Conservation (phyloP, 2,797 vertebrate genomes). For the Muscicapa striata region DNA sequence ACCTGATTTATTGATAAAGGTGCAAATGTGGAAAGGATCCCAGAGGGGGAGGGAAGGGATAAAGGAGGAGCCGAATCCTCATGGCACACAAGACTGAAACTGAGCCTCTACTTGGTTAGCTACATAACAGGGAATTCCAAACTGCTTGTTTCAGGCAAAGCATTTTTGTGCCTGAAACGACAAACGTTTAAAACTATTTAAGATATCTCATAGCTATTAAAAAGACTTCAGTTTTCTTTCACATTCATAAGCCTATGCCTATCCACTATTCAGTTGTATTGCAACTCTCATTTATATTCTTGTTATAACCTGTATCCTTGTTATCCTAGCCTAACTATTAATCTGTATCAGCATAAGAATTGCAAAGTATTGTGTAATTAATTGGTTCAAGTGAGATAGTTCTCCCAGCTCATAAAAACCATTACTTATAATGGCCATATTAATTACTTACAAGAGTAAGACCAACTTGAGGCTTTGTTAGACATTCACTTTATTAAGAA, state of each 20-base stretch:
- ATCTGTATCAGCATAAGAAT: neutral
- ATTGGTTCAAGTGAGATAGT: neutral
- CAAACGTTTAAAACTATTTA: neutral
- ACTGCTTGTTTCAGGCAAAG: neutral
- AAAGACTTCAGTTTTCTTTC: neutral
- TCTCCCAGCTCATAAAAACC: neutral
- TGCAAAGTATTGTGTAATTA: neutral
- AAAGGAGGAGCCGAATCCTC: neutral
- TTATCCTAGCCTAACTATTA: neutral
- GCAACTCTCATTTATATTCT: neutral
- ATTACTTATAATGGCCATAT: neutral
- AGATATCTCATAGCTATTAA: neutral
- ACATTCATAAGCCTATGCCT: neutral
- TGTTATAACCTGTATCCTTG: neutral
- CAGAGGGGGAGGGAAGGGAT: rapidly evolving
- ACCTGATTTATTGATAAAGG: neutral
- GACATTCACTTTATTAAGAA: neutral
- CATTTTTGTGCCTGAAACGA: neutral
- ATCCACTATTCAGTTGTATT: neutral
- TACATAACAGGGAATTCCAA: neutral
- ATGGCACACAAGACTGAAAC: neutral
- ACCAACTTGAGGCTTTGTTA: neutral
- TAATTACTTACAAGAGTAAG: neutral
- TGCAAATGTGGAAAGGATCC: neutral
- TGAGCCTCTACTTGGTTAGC: neutral